These are phyloP conservation scores for Trissolcus basalis DNA, from an alignment of 1,140 invertebrate genomes.

Conservation along the genomic window DNA sequence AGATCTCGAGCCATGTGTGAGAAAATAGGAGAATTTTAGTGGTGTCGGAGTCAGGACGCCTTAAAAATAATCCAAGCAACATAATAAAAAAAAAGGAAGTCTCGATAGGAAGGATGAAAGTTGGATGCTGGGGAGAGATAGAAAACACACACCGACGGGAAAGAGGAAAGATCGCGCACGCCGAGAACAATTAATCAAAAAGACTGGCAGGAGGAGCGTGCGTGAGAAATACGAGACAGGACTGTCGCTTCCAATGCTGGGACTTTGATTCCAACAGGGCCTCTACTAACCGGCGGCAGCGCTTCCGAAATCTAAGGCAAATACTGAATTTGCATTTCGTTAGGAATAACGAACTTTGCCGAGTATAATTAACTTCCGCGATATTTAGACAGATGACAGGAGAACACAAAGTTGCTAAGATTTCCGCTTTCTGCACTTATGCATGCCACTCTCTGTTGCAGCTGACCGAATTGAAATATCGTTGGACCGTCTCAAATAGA, in stretches of 20 bases:
- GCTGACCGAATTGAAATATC: conserved; percentile 47
- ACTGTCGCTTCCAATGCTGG: conserved; percentile 58
- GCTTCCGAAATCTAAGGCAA: conserved; percentile 46
- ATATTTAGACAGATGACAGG: conserved; percentile 42
- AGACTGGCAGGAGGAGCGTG: conserved; percentile 61
- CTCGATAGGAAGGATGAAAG: conserved; percentile 16
- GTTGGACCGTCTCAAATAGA: conserved; percentile 39
- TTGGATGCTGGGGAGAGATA: conserved; percentile 29
- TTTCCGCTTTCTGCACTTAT: background rate
- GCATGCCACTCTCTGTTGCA: conserved; percentile 25
- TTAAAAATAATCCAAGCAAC: conserved; percentile 26
- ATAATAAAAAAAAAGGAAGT: conserved; percentile 7
- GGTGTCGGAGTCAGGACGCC: too few species aligned
- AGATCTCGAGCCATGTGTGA: too few species aligned
- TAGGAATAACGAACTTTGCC: conserved; percentile 14
- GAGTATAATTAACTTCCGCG: conserved; percentile 49
- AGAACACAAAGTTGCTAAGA: conserved; percentile 10
- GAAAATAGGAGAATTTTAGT: background rate
- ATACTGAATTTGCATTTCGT: conserved; percentile 54
- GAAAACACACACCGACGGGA: conserved; percentile 10
- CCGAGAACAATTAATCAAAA: conserved; percentile 69
- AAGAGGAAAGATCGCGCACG: conserved; percentile 3
- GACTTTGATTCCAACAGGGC: conserved; percentile 27
- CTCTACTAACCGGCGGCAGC: conserved; percentile 37
- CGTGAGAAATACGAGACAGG: conserved; percentile 71